Percentiles rank a stretch among this genome's conserved stretches.
These are phyloP conservation scores for Acanthiza pusilla DNA, from an alignment of 2,797 vertebrate species.

Conservation along the genomic window DNA sequence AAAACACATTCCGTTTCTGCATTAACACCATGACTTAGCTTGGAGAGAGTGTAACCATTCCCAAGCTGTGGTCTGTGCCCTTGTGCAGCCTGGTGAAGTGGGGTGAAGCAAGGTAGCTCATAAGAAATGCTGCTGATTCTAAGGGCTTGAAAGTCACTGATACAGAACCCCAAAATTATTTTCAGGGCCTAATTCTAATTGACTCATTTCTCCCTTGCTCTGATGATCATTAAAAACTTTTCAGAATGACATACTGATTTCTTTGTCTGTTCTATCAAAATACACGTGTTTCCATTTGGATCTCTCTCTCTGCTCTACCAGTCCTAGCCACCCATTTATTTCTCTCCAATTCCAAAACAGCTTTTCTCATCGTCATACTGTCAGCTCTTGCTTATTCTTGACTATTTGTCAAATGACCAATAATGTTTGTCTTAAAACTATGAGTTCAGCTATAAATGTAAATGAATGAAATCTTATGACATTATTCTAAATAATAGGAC, in stretches of 20 bases:
- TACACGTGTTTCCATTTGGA: background rate
- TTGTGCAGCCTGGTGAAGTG: background rate
- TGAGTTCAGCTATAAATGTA: background rate
- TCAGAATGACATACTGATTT: background rate
- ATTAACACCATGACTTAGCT: background rate
- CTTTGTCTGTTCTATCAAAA: background rate
- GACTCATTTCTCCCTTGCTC: background rate
- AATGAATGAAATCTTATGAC: background rate
- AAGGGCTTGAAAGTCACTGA: background rate
- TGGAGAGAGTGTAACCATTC: background rate
- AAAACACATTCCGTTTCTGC: background rate
- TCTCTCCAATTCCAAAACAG: background rate
- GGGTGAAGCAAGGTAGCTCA: background rate
- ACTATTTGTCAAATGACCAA: background rate
- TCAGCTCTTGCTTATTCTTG: background rate
- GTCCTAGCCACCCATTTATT: background rate
- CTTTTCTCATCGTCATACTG: background rate
- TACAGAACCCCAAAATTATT: background rate
- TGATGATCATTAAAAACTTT: background rate
- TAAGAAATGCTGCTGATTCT: background rate
- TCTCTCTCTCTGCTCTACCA: background rate
- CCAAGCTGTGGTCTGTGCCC: background rate
- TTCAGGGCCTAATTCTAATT: background rate
- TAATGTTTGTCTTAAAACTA: background rate
- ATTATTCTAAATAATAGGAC: background rate